Percentiles rank a stretch among this genome's conserved stretches.
These are phyloP conservation scores for Acipenser transmontanus DNA, from an alignment of 2,797 vertebrate species.

Conservation along the genomic window DNA sequence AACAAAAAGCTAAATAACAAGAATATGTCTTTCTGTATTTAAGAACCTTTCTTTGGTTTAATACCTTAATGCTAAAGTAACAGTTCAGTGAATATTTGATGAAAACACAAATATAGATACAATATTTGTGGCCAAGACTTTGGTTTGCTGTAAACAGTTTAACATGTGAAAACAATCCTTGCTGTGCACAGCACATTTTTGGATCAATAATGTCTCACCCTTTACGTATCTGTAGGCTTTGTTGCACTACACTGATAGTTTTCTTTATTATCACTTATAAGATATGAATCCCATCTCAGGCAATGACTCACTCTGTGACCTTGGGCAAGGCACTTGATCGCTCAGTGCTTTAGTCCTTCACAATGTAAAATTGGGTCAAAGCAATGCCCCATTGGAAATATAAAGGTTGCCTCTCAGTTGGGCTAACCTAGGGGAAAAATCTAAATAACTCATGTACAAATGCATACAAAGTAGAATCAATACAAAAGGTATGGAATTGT, in stretches of 20 bases:
- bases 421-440: conserved; percentile 60
- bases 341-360: conserved; percentile 41
- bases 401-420: conserved; percentile 58
- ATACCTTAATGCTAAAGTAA: too few species aligned
- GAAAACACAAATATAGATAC: too few species aligned
- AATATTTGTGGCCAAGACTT: too few species aligned
- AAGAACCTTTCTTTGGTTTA: too few species aligned
- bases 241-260: conserved; percentile 8
- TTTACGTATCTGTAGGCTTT: too few species aligned
- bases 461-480: conserved; percentile 61
- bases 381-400: conserved; percentile 56
- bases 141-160: too few species aligned
- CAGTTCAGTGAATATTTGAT: too few species aligned
- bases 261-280: not conserved
- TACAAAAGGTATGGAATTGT: conserved; percentile 53
- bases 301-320: conserved; percentile 8
- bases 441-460: conserved; percentile 67
- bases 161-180: too few species aligned
- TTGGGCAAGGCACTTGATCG: conserved; percentile 18
- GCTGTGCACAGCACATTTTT: too few species aligned
- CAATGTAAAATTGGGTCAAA: conserved; percentile 62
- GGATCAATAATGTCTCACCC: too few species aligned
- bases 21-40: too few species aligned
- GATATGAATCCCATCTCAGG: not conserved
- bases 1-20: too few species aligned